Evolutionary conservation across 2,888 invertebrate species (phyloP), one percentile per base, ranked within the genome.

Genomic region (Heterodera filipjevi): DNA sequence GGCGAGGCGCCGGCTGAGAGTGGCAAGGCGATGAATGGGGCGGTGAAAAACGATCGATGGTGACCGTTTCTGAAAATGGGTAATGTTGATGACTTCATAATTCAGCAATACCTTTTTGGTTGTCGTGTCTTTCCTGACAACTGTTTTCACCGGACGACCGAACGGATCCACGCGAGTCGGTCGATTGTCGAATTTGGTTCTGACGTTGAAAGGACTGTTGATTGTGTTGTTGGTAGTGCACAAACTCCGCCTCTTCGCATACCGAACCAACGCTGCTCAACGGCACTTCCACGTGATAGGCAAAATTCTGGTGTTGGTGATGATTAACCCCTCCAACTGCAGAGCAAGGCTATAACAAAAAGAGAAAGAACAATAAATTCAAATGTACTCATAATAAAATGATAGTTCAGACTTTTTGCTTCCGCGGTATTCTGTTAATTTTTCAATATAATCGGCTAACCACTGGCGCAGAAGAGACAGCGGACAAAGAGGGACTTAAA

Each of bases 231-330:
- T 75, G 49, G 1, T 75, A 32, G n/a, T 73, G 75, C 46, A 64
- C 59, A 49, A 64, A 75, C 66, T 59, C 33, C 33, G 46, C 33
- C 30, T 73, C 82, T 14, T 77, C 80, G 76, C 80, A 83, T 2
- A 83, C 39, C 14, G 72, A 73, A 5, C 81, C 83, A 27, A 76
- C 74, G 33, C 72, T 80, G 71, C 79, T 79, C 6, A 84, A 82
- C 44, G 82, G 82, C 66, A 83, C 66, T 66, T 82, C 82, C 16
- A 82, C 82, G 33, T 66, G 79, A 77, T 82, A 82, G 16, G 77
- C 59, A 5, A 64, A 44, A 64, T 72, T 59, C 22, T 64, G 64
- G 14, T 33, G 27, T n/a, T 73, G 59, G 10, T 73, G 59, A n/a
- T 64, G 44, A 16, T 33, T n/a, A n/a, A 14, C 35, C 14, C 33